These are phyloP conservation scores for Sinocyclocheilus anshuiensis DNA, from an alignment of 2,113 vertebrate genomes.

Conservation along the genomic window DNA sequence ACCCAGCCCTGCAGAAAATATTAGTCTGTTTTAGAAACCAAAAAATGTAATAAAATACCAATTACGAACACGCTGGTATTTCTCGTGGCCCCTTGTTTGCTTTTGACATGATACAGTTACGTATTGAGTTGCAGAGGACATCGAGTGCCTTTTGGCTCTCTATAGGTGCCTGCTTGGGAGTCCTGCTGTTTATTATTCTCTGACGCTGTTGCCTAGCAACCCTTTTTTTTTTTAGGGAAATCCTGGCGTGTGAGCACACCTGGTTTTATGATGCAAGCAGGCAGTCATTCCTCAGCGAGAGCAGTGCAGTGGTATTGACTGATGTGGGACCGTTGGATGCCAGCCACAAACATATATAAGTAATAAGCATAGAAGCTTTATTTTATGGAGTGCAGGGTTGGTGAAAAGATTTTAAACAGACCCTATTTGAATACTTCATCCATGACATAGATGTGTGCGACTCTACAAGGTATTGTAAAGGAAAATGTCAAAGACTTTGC, in stretches of 20 bases:
- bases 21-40: slow-evolving; percentile 19
- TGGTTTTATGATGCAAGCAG: slow-evolving; percentile 49
- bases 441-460: slow-evolving; percentile 15
- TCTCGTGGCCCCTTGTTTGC: slow-evolving; percentile 7
- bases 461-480: background rate
- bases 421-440: slow-evolving; percentile 8
- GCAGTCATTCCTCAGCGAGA: slow-evolving; percentile 15
- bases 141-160: background rate
- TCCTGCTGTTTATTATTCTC: slow-evolving; percentile 59
- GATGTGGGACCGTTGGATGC: slow-evolving; percentile 27
- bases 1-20: background rate
- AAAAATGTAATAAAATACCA: slow-evolving; percentile 7
- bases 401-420: slow-evolving; percentile 27
- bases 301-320: background rate
- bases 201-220: slow-evolving; percentile 52
- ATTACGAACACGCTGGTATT: background rate
- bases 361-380: background rate
- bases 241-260: slow-evolving; percentile 56
- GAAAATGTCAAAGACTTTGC: background rate
- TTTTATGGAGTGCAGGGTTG: slow-evolving; percentile 26
- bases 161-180: slow-evolving; percentile 43
- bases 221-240: slow-evolving; percentile 57
- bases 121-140: slow-evolving; percentile 21
- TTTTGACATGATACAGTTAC: slow-evolving; percentile 48
- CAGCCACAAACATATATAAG: slow-evolving; percentile 15